These are phyloP conservation scores for Drosophila orosa DNA, from an alignment of 1,140 invertebrate species.

Conservation along the genomic window DNA sequence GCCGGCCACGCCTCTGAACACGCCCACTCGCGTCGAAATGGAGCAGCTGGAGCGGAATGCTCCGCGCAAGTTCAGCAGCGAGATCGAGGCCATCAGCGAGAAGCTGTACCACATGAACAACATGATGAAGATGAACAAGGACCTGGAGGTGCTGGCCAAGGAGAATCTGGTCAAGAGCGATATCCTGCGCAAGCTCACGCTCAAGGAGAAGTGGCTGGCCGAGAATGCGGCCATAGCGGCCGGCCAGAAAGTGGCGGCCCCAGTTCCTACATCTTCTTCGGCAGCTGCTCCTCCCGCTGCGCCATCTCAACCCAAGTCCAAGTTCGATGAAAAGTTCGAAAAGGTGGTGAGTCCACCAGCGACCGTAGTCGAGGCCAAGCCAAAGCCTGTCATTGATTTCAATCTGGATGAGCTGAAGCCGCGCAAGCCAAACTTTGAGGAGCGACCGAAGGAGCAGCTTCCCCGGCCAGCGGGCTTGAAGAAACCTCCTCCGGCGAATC, in stretches of 20 bases:
- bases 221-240: constrained; percentile 75
- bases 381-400: constrained; percentile 68
- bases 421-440: constrained; percentile 71
- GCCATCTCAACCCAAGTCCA: constrained; percentile 62
- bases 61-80: constrained; percentile 71
- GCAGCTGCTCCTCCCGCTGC: background rate
- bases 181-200: constrained; percentile 78
- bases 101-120: constrained; percentile 80
- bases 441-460: constrained; percentile 62
- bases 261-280: background rate
- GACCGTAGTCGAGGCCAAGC: constrained; percentile 30
- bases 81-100: constrained; percentile 82
- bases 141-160: constrained; percentile 78
- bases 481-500: constrained; percentile 37
- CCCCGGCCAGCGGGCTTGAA: constrained; percentile 35
- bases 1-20: constrained; percentile 43
- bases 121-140: constrained; percentile 83
- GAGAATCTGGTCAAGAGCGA: constrained; percentile 83
- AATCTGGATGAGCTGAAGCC: constrained; percentile 67
- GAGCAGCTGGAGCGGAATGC: constrained; percentile 78
- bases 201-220: constrained; percentile 83
- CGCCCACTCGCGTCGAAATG: constrained; percentile 69
- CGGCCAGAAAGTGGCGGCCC: background rate
- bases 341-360: constrained; percentile 46
- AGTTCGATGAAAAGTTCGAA: constrained; percentile 73